Percentiles rank a stretch among this genome's conserved stretches.
These are phyloP conservation scores for Invenusta paracnida DNA, from an alignment of 2,888 invertebrate species.

Conservation along the genomic window DNA sequence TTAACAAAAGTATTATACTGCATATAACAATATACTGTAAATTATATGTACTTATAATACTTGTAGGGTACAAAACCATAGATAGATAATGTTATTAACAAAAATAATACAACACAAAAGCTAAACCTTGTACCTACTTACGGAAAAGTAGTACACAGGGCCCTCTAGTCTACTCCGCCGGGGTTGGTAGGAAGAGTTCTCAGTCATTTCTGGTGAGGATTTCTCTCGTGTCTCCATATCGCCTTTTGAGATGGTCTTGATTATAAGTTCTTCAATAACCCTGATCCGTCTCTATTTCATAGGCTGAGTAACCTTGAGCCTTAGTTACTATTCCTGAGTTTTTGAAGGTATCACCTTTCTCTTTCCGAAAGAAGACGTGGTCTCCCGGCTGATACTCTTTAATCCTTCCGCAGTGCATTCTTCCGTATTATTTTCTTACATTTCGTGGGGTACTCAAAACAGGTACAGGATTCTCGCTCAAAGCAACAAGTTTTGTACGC, in stretches of 20 bases:
- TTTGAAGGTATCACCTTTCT: conserved; percentile 17
- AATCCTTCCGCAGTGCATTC: neutral
- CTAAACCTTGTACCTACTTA: neutral
- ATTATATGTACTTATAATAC: neutral
- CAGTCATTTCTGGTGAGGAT: neutral
- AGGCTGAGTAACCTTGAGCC: conserved; percentile 7
- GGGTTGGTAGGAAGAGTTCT: neutral
- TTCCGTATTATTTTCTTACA: conserved; percentile 7
- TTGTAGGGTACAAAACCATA: neutral
- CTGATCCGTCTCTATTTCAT: neutral
- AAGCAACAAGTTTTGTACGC: conserved; percentile 4
- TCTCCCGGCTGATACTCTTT: neutral
- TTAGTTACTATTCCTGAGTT: neutral
- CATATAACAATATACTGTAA: neutral
- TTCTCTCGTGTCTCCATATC: conserved; percentile 2
- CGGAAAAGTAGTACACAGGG: neutral
- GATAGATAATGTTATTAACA: neutral
- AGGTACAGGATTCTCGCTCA: neutral
- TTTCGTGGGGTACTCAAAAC: neutral
- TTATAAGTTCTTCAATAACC: neutral
- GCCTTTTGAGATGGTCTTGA: conserved; percentile 9
- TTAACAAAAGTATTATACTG: neutral
- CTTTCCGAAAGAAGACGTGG: neutral
- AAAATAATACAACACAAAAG: neutral
- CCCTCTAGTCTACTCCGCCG: neutral